Evolutionary conservation across 2,797 vertebrate species (phyloP).

Genomic region (Acanthornis magna): DNA sequence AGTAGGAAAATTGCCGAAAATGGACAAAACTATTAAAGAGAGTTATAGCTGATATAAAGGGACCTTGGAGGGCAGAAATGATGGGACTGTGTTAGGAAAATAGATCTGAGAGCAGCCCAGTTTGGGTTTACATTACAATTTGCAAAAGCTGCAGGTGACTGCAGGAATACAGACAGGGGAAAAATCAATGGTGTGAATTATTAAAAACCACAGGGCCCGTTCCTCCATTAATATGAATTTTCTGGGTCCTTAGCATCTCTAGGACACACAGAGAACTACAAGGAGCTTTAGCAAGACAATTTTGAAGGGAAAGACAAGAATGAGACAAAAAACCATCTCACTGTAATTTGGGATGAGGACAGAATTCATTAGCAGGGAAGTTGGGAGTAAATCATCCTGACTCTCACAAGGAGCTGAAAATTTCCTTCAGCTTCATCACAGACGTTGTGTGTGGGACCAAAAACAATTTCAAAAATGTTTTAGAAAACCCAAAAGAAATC

Average conservation of each 20-base stretch:
- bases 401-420: not conserved
- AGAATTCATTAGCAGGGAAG: not conserved
- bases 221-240: not conserved
- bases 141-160: slow-evolving; percentile 25
- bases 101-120: not conserved
- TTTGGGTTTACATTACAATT: not conserved
- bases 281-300: not conserved
- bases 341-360: not conserved
- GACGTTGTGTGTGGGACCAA: not conserved
- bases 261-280: not conserved
- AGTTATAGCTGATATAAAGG: slow-evolving; percentile 3
- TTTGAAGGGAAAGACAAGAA: not conserved
- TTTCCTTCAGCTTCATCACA: not conserved
- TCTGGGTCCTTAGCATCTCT: not conserved
- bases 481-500: not conserved
- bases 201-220: not conserved
- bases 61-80: not conserved
- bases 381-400: not conserved
- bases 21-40: slow-evolving; percentile 27
- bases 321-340: not conserved
- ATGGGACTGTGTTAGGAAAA: not conserved
- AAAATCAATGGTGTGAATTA: slow-evolving; percentile 26
- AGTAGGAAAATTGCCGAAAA: slow-evolving; percentile 14
- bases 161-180: not conserved
- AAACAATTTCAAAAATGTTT: not conserved